Evolutionary conservation across 2,113 vertebrate species (phyloP).

Genomic region (Panthera uncia): DNA sequence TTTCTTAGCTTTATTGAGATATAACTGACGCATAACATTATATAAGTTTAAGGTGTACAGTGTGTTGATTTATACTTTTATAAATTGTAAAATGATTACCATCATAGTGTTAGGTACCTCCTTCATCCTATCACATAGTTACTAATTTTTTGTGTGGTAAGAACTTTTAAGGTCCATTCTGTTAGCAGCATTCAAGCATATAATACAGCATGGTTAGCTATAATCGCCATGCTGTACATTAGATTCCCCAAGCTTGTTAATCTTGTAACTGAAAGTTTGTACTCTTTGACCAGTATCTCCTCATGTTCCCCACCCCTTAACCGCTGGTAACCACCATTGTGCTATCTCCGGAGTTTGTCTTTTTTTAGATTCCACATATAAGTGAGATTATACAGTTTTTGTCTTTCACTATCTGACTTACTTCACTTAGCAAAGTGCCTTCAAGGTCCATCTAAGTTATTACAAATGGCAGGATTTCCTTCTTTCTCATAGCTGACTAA

Average conservation of each 20-base stretch:
- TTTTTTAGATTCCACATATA: background rate
- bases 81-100: background rate
- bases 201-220: background rate
- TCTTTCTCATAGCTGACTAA: background rate
- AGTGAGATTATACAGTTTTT: background rate
- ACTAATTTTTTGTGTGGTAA: background rate
- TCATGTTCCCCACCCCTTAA: background rate
- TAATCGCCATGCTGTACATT: background rate
- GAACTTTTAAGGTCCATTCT: background rate
- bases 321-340: background rate
- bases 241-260: background rate
- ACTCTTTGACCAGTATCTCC: background rate
- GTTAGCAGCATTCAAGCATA: background rate
- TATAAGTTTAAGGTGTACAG: background rate
- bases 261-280: background rate
- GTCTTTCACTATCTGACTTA: background rate
- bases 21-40: background rate
- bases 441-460: background rate
- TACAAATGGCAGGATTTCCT: background rate
- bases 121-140: background rate
- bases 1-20: background rate
- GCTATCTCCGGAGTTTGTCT: background rate
- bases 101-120: background rate
- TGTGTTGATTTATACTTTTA: background rate
- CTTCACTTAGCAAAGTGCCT: background rate